Base-by-base conservation (phyloP, 2,888 invertebrate genomes). In the Hoplodrina ambigua region DNA sequence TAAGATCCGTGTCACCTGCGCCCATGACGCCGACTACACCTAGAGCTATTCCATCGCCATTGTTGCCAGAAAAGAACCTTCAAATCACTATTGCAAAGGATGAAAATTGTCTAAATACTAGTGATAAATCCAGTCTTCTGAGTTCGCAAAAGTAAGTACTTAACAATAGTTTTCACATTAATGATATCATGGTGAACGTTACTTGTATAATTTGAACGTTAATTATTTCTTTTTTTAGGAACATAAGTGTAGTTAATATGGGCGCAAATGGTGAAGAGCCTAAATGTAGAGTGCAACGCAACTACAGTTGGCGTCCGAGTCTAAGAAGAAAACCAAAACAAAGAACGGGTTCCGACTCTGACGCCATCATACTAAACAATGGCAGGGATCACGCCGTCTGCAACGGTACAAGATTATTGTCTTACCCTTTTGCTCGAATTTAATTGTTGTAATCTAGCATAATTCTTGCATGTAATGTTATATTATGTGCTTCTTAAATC, bases 281-380 rank as follows among this genome's bases (percentile, higher is more conserved):
- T 46, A 96, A 95, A 78, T 96, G 96, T 78, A 94, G 96, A 84
- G 96, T 97, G 33, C 97, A 97, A 81, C 94, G 97, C 84, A 97
- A 97, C 25, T 97, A 97, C 86, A 98, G 98, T 76, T 98, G 97
- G 97, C 97, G 97, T 72, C 97, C 98, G 63, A 97, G 98, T 90
- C 95, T 98, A 85, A 96, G 97, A 73, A 96, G 97, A 82, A 97
- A 97, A 80, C 91, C 87, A 67, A 97, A 97, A 85, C 96, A 95
- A 80, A 91, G 96, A 70, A 96, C 96, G 15, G 96, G 96, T 0
- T 96, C 96, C 0, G 95, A 96, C 78, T 96, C 96, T 4, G 97
- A 97, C 60, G 97, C 97, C 49, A 96, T 97, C n/a, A 94, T 97
- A 6, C 90, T 97, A 25, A 97, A 97, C 83, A 97, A 97, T 87